Conservation (phyloP, 2,888 invertebrate genomes). For the Cataglyphis rosenhaueri region DNA sequence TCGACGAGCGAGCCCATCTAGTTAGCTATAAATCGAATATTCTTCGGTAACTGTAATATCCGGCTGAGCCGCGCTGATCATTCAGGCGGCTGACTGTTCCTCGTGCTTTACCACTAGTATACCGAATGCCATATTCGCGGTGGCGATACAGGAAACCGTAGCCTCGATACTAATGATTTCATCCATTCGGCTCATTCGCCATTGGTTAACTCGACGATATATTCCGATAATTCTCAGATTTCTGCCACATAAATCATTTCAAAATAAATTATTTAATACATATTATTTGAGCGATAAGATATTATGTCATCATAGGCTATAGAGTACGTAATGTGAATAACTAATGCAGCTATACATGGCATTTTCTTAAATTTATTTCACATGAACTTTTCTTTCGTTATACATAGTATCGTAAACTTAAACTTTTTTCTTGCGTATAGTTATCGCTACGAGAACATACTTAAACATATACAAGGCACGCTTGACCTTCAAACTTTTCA, state of each 20-base stretch:
- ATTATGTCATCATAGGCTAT: background rate
- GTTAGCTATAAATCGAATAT: slow-evolving; percentile 82
- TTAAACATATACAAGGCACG: slow-evolving; percentile 1
- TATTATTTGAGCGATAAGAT: background rate
- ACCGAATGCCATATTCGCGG: slow-evolving; percentile 63
- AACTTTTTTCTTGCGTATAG: slow-evolving; percentile 1
- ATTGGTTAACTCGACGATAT: slow-evolving; percentile 9
- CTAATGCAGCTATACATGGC: background rate
- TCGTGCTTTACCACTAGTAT: slow-evolving; percentile 63
- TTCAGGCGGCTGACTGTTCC: slow-evolving; percentile 63
- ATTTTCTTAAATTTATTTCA: background rate
- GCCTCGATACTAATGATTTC: slow-evolving; percentile 61
- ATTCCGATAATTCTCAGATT: background rate
- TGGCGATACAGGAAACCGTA: slow-evolving; percentile 65
- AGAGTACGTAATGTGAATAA: background rate
- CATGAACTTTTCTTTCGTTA: slow-evolving; percentile 16
- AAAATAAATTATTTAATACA: background rate
- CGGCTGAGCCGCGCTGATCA: slow-evolving; percentile 69
- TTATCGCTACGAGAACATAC: background rate
- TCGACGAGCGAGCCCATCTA: slow-evolving; percentile 59
- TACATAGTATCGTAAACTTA: slow-evolving; percentile 12
- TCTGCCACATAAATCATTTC: background rate
- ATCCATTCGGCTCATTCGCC: slow-evolving; percentile 51
- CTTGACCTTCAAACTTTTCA: slow-evolving; percentile 40
- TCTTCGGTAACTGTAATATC: slow-evolving; percentile 82